Percentiles rank a stretch among this genome's conserved stretches.
phyloP scores from a whole-genome alignment of 2,113 vertebrate species.

The Thermophis baileyi region DNA sequence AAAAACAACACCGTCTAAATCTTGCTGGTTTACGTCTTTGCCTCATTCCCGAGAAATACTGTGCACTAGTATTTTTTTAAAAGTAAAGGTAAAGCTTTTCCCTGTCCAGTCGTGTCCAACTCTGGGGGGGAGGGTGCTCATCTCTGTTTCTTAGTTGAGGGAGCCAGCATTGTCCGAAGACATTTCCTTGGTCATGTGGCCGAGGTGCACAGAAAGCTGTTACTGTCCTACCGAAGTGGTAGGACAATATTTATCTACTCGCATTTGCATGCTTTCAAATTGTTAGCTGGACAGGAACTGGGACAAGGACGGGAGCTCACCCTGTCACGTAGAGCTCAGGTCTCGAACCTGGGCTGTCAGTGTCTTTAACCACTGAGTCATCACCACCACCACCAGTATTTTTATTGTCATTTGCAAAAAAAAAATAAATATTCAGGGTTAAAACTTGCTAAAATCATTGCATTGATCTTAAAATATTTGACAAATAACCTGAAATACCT shows the following conservation, averaged over 20 bases:
- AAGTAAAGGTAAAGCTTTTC: background rate
- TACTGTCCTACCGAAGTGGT: background rate
- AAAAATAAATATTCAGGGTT: background rate
- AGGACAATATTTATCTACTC: background rate
- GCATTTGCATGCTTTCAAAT: background rate
- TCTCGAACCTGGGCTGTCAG: background rate
- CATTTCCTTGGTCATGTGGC: background rate
- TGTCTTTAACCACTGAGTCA: background rate
- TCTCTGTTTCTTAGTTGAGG: background rate
- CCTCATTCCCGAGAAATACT: background rate
- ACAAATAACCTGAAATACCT: background rate
- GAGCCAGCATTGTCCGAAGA: background rate
- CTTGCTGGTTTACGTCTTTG: background rate
- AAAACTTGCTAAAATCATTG: background rate
- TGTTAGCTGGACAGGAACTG: background rate
- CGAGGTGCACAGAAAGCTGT: background rate
- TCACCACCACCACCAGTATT: background rate
- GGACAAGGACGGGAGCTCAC: background rate
- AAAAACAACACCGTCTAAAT: background rate
- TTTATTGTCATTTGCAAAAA: background rate
- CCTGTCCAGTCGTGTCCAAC: background rate
- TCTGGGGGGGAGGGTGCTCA: background rate
- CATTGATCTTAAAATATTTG: background rate
- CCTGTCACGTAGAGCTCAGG: rapidly evolving
- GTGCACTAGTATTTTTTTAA: background rate